phyloP scores from a whole-genome alignment of 2,797 vertebrate species.

The Euphonia xanthogaster region DNA sequence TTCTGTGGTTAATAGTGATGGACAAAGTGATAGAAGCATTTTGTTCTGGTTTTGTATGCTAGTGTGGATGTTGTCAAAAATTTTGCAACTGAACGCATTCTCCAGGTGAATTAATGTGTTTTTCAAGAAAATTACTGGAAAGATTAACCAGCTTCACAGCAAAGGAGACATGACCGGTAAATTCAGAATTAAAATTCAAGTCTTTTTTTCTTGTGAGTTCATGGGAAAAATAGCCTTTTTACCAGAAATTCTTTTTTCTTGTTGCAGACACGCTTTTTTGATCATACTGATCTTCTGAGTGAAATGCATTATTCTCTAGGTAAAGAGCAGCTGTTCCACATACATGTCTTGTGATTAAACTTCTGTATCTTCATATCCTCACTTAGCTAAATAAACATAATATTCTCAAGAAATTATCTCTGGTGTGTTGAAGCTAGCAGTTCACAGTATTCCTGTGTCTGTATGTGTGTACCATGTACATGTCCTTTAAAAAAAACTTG shows the following conservation, averaged over 20 bases:
- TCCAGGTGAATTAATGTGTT: neutral
- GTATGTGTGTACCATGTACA: fast-evolving
- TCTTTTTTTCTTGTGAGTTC: neutral
- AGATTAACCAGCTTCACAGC: neutral
- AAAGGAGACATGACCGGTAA: neutral
- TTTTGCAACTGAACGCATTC: neutral
- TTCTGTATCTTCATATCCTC: neutral
- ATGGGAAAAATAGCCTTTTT: neutral
- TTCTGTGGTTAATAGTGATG: neutral
- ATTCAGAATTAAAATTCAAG: neutral
- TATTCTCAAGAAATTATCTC: neutral
- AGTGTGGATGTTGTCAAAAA: neutral
- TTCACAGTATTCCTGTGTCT: neutral
- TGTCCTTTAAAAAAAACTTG: neutral
- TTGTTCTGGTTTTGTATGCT: neutral
- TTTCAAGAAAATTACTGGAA: neutral
- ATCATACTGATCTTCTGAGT: neutral
- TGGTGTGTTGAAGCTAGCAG: neutral
- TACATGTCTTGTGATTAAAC: neutral
- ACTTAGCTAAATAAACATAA: neutral
- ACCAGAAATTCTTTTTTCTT: neutral
- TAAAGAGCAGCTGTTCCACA: neutral
- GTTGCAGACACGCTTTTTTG: neutral
- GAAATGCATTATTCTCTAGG: neutral
- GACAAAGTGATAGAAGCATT: neutral